Conservation (phyloP, 2,113 vertebrate genomes). For the cat (Felis catus) region F.catus_Fca126_mat1.0 CM031414.1:103096001-103096500, state of each 20-base stretch:
- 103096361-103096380: rapidly evolving
- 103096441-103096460: background rate
- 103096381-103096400: background rate
- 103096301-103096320: background rate
- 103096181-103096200: background rate
- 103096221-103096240: background rate
- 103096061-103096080: background rate
- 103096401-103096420: too few species aligned
- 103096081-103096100: background rate
- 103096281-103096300: background rate
- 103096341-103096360: background rate
- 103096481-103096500: rapidly evolving
- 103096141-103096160: background rate
- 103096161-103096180: background rate
- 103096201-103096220: background rate
- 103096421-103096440: background rate
- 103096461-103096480: background rate
- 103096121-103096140: background rate
- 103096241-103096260: background rate
- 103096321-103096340: background rate
- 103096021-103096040: background rate
- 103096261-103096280: background rate
- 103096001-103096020: background rate
- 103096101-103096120: background rate
- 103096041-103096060: too few species aligned